phyloP scores from a whole-genome alignment of 23 tunicate species.

The Trididemnum clinides region DNA sequence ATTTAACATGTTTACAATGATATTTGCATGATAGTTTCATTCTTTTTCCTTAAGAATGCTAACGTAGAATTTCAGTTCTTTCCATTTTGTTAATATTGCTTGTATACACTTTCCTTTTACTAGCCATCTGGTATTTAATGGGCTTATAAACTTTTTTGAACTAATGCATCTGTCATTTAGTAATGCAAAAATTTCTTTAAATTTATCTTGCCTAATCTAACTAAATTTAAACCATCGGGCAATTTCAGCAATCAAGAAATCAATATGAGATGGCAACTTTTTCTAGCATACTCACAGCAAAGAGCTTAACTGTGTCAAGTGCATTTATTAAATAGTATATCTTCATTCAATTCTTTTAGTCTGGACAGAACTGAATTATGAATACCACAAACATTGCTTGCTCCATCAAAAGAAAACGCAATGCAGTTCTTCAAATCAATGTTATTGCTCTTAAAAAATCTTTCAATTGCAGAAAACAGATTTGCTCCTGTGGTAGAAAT shows the following conservation, averaged over 20 bases:
- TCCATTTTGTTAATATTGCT: background rate
- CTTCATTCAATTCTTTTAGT: no score
- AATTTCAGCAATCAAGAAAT: background rate
- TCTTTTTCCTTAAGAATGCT: slow-evolving; percentile 2
- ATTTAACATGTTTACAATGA: background rate
- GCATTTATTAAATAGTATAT: no score
- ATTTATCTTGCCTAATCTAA: slow-evolving; percentile 1
- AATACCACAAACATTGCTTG: no score
- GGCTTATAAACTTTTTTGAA: background rate
- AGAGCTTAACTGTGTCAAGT: slow-evolving; percentile 3
- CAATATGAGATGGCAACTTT: background rate
- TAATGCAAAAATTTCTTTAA: background rate
- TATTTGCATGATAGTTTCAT: slow-evolving; percentile 1
- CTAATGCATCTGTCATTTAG: background rate
- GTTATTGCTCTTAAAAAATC: no score
- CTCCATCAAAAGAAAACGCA: no score
- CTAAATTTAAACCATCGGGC: background rate
- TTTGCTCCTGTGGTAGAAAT: no score
- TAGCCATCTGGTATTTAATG: slow-evolving; percentile 4
- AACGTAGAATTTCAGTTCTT: background rate
- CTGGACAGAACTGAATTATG: no score
- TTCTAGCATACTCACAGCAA: slow-evolving; percentile 4
- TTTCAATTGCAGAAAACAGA: no score
- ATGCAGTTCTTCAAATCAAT: no score
- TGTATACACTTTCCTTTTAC: no score